Conservation (phyloP, 2,797 vertebrate genomes). For the Anguilla pacifica region DNA sequence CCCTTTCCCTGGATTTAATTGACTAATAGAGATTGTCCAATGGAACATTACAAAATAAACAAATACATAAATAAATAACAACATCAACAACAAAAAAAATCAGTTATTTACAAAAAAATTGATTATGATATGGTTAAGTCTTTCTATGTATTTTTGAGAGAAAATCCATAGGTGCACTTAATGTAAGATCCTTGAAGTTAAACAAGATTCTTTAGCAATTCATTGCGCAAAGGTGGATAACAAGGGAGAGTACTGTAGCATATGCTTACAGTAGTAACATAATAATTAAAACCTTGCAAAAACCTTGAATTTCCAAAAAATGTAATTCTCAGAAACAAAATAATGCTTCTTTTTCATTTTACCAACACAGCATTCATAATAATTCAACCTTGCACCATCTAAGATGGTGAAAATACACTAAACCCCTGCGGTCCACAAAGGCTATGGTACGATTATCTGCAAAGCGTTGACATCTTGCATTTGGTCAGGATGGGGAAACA, state of each 20-base stretch:
- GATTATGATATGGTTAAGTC: too few relatives aligned
- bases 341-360: not conserved
- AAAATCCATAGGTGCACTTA: too few relatives aligned
- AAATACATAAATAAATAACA: not conserved
- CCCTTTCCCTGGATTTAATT: not conserved
- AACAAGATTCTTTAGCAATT: too few relatives aligned
- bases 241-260: not conserved
- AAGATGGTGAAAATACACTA: not conserved
- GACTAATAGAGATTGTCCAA: not conserved
- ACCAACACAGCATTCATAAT: not conserved
- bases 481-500: conserved; percentile 29
- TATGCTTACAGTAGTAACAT: not conserved
- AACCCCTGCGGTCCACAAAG: not conserved
- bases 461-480: not conserved
- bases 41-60: not conserved
- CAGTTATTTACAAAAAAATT: too few relatives aligned
- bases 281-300: not conserved
- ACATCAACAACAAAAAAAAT: too few relatives aligned
- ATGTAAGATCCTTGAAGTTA: too few relatives aligned
- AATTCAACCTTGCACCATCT: not conserved
- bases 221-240: not conserved
- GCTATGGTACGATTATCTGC: not conserved
- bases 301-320: not conserved
- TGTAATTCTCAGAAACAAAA: not conserved
- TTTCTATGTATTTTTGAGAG: too few relatives aligned